phyloP scores from a whole-genome alignment of 1,140 invertebrate genomes.

The Dendrolimus punctatus region DNA sequence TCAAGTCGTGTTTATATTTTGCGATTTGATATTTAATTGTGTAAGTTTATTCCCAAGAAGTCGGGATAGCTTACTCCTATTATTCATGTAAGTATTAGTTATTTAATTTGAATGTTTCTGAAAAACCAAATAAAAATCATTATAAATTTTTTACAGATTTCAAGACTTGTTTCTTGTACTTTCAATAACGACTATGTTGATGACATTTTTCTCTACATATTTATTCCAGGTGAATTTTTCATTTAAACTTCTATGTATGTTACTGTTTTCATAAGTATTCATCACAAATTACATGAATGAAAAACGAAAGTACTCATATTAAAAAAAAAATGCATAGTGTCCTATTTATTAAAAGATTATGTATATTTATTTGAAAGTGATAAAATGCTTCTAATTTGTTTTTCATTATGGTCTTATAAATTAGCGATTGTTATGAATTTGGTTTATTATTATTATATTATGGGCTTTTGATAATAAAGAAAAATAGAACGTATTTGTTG shows the following conservation, averaged over 20 bases:
- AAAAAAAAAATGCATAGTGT: too few relatives aligned
- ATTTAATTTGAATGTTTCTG: not conserved
- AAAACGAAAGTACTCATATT: too few relatives aligned
- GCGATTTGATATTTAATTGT: conserved; percentile 59
- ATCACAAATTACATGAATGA: too few relatives aligned
- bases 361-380: too few relatives aligned
- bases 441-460: too few relatives aligned
- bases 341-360: too few relatives aligned
- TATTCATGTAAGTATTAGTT: conserved; percentile 48
- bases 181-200: conserved; percentile 75
- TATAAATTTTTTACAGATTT: conserved; percentile 65
- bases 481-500: too few relatives aligned
- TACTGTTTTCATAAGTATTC: too few relatives aligned
- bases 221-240: conserved; percentile 77
- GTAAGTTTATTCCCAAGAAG: conserved; percentile 56
- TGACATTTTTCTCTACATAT: conserved; percentile 81
- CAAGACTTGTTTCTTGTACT: conserved; percentile 80
- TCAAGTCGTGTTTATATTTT: conserved; percentile 49
- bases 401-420: conserved; percentile 4
- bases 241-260: too few relatives aligned
- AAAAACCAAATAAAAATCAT: not conserved
- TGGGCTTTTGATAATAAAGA: too few relatives aligned
- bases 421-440: conserved; percentile 6
- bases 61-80: conserved; percentile 48
- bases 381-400: too few relatives aligned